Conservation (phyloP, 1,140 invertebrate genomes). For the Drosophila mauritiana region DNA sequence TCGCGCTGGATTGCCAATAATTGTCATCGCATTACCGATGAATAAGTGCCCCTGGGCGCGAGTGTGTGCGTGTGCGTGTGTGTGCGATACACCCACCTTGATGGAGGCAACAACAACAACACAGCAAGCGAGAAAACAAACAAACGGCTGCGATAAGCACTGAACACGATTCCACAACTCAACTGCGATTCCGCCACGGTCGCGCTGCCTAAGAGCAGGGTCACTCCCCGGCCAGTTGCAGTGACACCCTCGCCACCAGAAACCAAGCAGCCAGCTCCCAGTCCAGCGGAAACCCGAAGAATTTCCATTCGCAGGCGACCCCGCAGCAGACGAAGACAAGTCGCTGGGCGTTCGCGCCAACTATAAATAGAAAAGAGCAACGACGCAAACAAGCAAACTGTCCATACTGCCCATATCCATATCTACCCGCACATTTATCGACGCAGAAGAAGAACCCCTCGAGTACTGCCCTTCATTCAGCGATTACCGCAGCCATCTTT, state of each 20-base stretch:
- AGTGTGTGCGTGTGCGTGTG: conserved; percentile 22
- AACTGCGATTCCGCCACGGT: neutral
- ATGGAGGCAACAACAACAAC: conserved; percentile 5
- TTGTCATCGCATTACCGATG: conserved; percentile 32
- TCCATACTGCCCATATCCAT: conserved; percentile 13
- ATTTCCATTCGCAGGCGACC: neutral
- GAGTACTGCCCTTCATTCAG: conserved; percentile 48
- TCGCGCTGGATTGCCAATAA: conserved; percentile 3
- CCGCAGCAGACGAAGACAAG: conserved; percentile 1
- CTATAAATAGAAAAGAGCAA: conserved; percentile 64
- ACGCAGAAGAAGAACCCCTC: conserved; percentile 15
- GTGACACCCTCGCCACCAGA: conserved; percentile 9
- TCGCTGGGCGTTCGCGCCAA: conserved; percentile 32
- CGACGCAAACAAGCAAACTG: neutral
- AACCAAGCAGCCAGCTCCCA: neutral
- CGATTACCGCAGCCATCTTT: neutral
- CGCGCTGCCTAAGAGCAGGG: conserved; percentile 26
- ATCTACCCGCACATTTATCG: conserved; percentile 7
- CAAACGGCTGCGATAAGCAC: conserved; percentile 11
- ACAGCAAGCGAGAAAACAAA: conserved; percentile 37
- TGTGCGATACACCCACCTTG: conserved; percentile 49
- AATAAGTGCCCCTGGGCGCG: conserved; percentile 22
- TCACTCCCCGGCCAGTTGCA: conserved; percentile 14
- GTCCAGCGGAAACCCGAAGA: neutral
- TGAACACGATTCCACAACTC: conserved; percentile 9